Evolutionary conservation across 2,888 invertebrate genomes (phyloP), one percentile per base, ranked within the genome.

Genomic region (Polydrusus cervinus): DNA sequence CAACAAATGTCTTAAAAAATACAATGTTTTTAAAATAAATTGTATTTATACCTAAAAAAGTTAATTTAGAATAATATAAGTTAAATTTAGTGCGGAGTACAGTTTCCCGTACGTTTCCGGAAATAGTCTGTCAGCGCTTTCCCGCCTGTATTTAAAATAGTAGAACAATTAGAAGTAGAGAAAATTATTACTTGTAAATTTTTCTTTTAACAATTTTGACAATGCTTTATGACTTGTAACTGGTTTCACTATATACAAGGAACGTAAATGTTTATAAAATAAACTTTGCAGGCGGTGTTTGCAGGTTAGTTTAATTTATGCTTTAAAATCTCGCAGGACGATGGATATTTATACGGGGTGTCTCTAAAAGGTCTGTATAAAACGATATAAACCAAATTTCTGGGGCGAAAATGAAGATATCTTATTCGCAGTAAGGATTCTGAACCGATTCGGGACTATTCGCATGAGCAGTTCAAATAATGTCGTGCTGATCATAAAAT

Each of bases 21-120:
- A 57, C 1, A 16, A 38, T 16, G 13, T 60, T 60, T 60, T 38
- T 16, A 40, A 20, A 53, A 38, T n/a, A 51, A 66, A 11, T 18
- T 18, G 11, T 38, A 16, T 13, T 51, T 51, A 62, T 62, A 70
- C 61, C 70, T 53, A 16, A 49, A 62, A 49, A 61, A 51, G 10
- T 18, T 3, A 51, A 47, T 47, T 30, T 61, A n/a, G 62, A 57
- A 61, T 16, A 53, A n/a, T 16, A 45, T 43, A 30, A 53, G n/a
- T 30, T 73, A 71, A 71, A 55, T 73, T 68, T 40, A 51, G 16
- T 14, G 73, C 73, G 73, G 73, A 68, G 67, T 16, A 68, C 49
- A 34, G 43, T 51, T 67, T 73, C 73, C 68, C 43, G 14, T 55
- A 38, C 30, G 55, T 0, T 51, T 20, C 71, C 64, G 71, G 71